phyloP scores from a whole-genome alignment of 37 sponge, comb jelly and placozoan genomes.

The Diacarnus erythraeanus region DNA sequence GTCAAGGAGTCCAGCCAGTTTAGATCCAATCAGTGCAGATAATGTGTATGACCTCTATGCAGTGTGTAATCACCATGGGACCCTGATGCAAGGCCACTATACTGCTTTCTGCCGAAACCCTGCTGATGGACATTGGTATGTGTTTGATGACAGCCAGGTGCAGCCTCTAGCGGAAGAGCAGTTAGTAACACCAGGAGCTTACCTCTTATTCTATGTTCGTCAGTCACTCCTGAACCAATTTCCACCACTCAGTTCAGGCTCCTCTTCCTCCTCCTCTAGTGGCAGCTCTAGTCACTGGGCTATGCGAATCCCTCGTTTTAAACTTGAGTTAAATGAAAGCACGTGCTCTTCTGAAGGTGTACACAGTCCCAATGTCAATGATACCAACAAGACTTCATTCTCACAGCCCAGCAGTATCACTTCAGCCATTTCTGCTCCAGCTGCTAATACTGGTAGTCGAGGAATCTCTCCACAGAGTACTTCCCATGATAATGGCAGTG shows the following conservation, averaged over 20 bases:
- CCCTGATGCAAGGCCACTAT: conserved; percentile 88
- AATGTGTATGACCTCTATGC: conserved; percentile 86
- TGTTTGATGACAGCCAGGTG: conserved; percentile 75
- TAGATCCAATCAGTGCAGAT: conserved; percentile 4
- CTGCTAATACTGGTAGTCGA: background rate
- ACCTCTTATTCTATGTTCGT: conserved; percentile 86
- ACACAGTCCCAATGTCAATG: background rate
- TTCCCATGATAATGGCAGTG: conserved; percentile 13
- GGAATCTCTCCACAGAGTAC: conserved; percentile 29
- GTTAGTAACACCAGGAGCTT: conserved; percentile 68
- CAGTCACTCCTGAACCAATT: conserved; percentile 17
- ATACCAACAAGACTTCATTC: background rate
- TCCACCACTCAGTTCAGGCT: conserved; percentile 23
- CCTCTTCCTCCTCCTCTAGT: conserved; percentile 24
- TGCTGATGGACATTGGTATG: conserved; percentile 66
- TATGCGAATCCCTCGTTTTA: conserved; percentile 40
- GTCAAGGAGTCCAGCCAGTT: background rate
- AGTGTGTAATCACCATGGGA: conserved; percentile 87
- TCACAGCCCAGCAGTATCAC: conserved; percentile 2
- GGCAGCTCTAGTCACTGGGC: conserved; percentile 54
- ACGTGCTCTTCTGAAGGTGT: background rate
- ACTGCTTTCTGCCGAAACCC: conserved; percentile 82
- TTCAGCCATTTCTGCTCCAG: conserved; percentile 39
- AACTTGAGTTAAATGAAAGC: conserved; percentile 24
- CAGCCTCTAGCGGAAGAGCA: conserved; percentile 53